phyloP scores from a whole-genome alignment of 2,888 invertebrate genomes.

The Noctua comes region DNA sequence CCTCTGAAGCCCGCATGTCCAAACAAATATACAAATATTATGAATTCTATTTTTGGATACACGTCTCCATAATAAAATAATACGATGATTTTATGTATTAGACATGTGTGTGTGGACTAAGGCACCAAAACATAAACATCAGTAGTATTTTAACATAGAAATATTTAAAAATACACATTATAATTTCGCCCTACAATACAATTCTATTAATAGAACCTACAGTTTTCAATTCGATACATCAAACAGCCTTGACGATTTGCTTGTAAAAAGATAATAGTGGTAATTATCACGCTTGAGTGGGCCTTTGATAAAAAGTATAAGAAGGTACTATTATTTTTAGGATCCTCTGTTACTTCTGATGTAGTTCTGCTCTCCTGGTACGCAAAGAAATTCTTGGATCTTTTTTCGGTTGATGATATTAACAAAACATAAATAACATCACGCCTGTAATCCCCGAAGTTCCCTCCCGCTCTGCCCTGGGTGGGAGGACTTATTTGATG shows the following conservation, averaged over 20 bases:
- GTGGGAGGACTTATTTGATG: no score
- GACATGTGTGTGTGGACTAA: neutral
- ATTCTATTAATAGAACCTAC: slow-evolving; percentile 46
- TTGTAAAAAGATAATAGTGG: slow-evolving; percentile 48
- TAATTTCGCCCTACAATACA: slow-evolving; percentile 15
- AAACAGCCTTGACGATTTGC: slow-evolving; percentile 49
- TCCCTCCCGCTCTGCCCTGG: no score
- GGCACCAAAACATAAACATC: neutral
- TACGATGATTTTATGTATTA: neutral
- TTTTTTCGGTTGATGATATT: neutral
- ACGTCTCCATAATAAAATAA: neutral
- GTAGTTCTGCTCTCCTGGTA: neutral
- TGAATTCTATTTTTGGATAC: slow-evolving; percentile 13
- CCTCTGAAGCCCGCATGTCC: slow-evolving; percentile 3
- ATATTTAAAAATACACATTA: neutral
- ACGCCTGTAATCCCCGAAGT: no score
- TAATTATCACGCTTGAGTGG: slow-evolving; percentile 42
- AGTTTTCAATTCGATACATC: slow-evolving; percentile 43
- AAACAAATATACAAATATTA: neutral
- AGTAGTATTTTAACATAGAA: neutral
- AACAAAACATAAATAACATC: no score
- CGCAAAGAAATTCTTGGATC: neutral
- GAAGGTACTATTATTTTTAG: neutral
- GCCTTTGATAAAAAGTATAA: slow-evolving; percentile 38
- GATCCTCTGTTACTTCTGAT: neutral